phyloP scores from a whole-genome alignment of 2,888 invertebrate species.

The Cremastinae sp. region DNA sequence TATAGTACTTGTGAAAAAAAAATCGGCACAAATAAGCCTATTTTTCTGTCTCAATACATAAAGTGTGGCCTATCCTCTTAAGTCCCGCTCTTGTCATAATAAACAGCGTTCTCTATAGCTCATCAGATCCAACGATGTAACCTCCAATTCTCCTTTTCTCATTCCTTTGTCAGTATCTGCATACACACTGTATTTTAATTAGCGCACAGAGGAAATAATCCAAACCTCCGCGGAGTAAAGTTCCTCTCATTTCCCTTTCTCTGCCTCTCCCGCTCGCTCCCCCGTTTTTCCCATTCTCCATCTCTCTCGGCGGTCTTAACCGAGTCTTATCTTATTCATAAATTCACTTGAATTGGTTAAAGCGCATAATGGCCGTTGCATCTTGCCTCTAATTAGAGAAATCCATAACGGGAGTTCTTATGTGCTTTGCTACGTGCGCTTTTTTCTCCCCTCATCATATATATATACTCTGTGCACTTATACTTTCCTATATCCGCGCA shows the following conservation, averaged over 20 bases:
- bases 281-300: too few relatives aligned
- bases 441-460: slow-evolving; percentile 19
- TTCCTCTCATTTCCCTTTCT: not conserved
- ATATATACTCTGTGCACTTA: too few relatives aligned
- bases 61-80: too few relatives aligned
- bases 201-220: slow-evolving; percentile 28
- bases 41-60: too few relatives aligned
- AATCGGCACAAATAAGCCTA: too few relatives aligned
- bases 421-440: not conserved
- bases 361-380: slow-evolving; percentile 14
- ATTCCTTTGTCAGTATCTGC: slow-evolving; percentile 12
- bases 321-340: slow-evolving; percentile 52
- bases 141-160: slow-evolving; percentile 15
- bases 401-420: slow-evolving; percentile 35
- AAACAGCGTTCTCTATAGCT: slow-evolving; percentile 4
- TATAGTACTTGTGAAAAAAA: too few relatives aligned
- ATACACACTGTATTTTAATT: slow-evolving; percentile 54
- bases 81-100: too few relatives aligned
- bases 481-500: too few relatives aligned
- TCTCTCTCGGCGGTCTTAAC: too few relatives aligned
- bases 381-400: slow-evolving; percentile 36
- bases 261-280: too few relatives aligned
- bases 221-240: not conserved
- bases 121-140: slow-evolving; percentile 29
- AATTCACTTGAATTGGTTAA: slow-evolving; percentile 40